Conservation (phyloP, 2,888 invertebrate genomes). For the Orthonevra nobilis region DNA sequence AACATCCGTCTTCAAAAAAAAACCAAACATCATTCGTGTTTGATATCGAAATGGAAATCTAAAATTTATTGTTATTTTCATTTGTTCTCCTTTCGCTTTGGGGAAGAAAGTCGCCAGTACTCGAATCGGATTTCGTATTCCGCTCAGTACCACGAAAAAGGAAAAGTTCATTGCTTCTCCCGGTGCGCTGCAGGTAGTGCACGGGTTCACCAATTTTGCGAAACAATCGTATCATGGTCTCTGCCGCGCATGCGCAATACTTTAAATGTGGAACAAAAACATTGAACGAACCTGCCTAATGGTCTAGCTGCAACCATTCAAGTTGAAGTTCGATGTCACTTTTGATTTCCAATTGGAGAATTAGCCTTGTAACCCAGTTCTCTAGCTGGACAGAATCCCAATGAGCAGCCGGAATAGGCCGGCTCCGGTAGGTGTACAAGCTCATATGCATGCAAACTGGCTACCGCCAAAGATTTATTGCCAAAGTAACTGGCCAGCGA, state of each 20-base stretch:
- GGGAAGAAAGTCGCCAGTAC: conserved; percentile 53
- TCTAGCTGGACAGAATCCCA: neutral
- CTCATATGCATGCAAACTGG: conserved; percentile 24
- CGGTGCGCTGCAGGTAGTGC: conserved; percentile 28
- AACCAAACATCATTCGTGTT: neutral
- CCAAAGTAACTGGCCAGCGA: conserved; percentile 18
- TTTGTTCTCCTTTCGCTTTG: conserved; percentile 63
- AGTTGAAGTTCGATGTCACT: conserved; percentile 41
- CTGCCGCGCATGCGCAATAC: conserved; percentile 23
- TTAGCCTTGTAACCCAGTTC: conserved; percentile 55
- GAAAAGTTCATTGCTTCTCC: conserved; percentile 62
- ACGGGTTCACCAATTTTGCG: conserved; percentile 45
- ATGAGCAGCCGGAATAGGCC: conserved; percentile 1
- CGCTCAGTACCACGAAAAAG: conserved; percentile 43
- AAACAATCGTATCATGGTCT: conserved; percentile 23
- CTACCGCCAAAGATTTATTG: conserved; percentile 21
- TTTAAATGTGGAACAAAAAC: conserved; percentile 17
- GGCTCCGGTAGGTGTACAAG: conserved; percentile 1
- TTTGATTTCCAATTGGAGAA: conserved; percentile 56
- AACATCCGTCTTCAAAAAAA: conserved; percentile 6
- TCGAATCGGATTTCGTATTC: conserved; percentile 52
- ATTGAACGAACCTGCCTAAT: conserved; percentile 25
- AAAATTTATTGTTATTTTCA: conserved; percentile 43
- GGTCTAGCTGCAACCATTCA: neutral
- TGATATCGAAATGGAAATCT: conserved; percentile 56